Evolutionary conservation across 2,888 invertebrate species (phyloP), one percentile per base, ranked within the genome.

Genomic region (Oscheius sp.): DNA sequence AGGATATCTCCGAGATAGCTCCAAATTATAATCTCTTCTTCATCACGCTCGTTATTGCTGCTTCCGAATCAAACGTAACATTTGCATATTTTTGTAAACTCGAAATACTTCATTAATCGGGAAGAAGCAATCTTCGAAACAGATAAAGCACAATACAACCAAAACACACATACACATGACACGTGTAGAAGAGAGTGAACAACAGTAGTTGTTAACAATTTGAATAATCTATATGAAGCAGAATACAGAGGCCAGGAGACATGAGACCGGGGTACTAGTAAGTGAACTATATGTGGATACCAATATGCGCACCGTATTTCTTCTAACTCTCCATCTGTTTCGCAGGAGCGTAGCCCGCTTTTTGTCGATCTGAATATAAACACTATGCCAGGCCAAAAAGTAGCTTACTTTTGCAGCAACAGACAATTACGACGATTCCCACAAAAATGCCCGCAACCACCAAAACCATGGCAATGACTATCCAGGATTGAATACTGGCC

Each of bases 341-440:
- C 2, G 68, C 68, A 37, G 68, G 68, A 13, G 53, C 53, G 55
- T 68, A 68, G 2, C 53, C 55, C 32, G 21, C 32, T 55, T 55
- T 68, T 55, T 68, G 68, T n/a, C 42, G 42, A 42, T 68, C 55
- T 68, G 37, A 21, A n/a, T 29, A 29, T 35, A 35, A 35, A 58
- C 10, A 13, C 4, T 35, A 37, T 29, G 48, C 11, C 32, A 29
- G 5, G 21, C 21, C 21, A 21, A 32, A 11, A 55, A 68, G n/a
- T 37, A 73, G 76, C 80, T 79, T 65, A 81, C 80, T 79, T 48
- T 76, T 81, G 60, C 63, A 76, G 4, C 76, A 81, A 57, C 77
- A 77, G 7, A 81, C 21, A 3, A 81, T 75, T 7, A 73, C 62
- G 37, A 75, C n/a, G 21, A 81, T 79, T 37, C 79, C 48, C 35